Evolutionary conservation across 2,888 invertebrate genomes (phyloP), one percentile per base, ranked within the genome.

Genomic region (Dugesia japonica): DNA sequence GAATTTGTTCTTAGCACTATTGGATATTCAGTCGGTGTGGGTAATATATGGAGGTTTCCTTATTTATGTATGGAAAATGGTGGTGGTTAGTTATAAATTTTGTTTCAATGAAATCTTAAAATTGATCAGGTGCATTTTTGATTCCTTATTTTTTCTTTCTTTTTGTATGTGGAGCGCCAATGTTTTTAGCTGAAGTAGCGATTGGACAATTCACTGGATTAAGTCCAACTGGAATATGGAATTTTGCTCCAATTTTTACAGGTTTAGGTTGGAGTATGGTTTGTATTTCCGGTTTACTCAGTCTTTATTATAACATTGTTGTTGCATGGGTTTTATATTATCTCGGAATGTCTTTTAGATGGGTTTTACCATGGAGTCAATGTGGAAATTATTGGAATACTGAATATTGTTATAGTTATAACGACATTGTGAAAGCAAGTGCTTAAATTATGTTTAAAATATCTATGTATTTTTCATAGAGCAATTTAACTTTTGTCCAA

Each of bases 291-390:
- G 83, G 80, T 15, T 81, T 85, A 27, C 82, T 84, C n/a, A 85
- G 84, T 79, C 81, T 85, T 75, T 85, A 85, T 80, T 85, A 85
- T 80, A 85, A 85, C 78, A 83, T 85, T 73, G 84, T 85, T 78
- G 82, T 85, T 72, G 82, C 84, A 13, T 85, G 84, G 84, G 84
- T 84, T 0, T 79, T 85, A 17, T 85, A 84, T 79, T 85, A 84
- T 79, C 80, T 85, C 28, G 82, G 82, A 79, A 81, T 81, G 80
- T 84, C 85, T 0, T 83, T 85, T 80, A 79, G 81, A 1, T 79
- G 81, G 20, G 80, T 80, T 17, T 79, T 85, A 73, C 85, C 85
- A 0, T 85, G 85, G 85, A 81, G 82, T 42, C 80, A 80, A 1
- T 85, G 85, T 78, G 80, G 81, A 42, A 84, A 85, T 77, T 77